phyloP scores from a whole-genome alignment of 2,113 vertebrate genomes.

The Sturnira hondurensis region DNA sequence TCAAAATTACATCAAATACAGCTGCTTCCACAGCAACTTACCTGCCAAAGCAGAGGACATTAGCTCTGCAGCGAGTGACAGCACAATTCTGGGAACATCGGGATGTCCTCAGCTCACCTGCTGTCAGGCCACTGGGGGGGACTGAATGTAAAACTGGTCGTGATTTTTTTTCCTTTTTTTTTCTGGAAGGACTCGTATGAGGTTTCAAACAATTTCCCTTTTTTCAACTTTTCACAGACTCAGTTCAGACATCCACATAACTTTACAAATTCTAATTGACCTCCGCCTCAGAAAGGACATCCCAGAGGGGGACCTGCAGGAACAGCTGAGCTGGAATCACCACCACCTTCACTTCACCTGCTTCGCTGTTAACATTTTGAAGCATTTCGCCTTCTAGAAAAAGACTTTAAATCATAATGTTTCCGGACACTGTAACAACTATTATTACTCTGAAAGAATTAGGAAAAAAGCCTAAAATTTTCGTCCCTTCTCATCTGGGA shows the following conservation, averaged over 20 bases:
- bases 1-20: slow-evolving; percentile 41
- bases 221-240: neutral
- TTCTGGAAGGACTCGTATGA: neutral
- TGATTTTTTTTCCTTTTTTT: neutral
- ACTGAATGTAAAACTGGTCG: neutral
- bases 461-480: neutral
- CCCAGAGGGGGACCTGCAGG: neutral
- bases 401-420: neutral
- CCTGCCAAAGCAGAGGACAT: slow-evolving; percentile 3
- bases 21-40: slow-evolving; percentile 39
- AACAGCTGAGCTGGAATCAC: neutral
- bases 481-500: neutral
- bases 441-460: neutral
- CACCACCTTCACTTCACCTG: neutral
- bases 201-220: neutral
- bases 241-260: neutral
- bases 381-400: neutral
- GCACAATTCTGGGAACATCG: neutral
- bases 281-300: neutral
- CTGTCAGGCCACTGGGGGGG: neutral
- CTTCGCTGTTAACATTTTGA: neutral
- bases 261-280: neutral
- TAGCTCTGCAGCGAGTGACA: neutral
- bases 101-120: neutral
- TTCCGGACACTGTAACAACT: neutral